Evolutionary conservation across 2,797 vertebrate genomes (phyloP).

Genomic region (Lemur catta): DNA sequence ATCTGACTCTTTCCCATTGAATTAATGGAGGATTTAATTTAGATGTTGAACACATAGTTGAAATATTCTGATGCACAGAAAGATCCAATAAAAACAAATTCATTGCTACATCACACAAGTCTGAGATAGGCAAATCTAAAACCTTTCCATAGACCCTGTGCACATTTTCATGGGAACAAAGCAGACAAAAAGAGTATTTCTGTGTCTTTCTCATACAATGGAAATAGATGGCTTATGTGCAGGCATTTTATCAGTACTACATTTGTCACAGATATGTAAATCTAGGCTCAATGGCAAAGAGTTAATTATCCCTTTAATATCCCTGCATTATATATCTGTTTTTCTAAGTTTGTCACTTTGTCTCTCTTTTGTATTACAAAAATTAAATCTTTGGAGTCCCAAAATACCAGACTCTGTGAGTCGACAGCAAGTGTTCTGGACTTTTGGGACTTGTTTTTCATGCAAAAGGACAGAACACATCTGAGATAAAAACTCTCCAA

Average conservation of each 20-base stretch:
- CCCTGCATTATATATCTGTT: neutral
- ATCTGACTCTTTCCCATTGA: neutral
- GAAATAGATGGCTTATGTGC: neutral
- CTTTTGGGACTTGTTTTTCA: neutral
- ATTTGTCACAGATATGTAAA: neutral
- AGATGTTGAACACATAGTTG: slow-evolving; percentile 9
- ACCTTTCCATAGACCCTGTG: neutral
- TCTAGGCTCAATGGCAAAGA: neutral
- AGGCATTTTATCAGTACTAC: neutral
- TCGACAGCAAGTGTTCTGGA: neutral
- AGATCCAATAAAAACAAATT: slow-evolving; percentile 41
- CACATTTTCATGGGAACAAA: neutral
- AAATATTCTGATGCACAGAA: slow-evolving; percentile 36
- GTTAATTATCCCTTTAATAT: neutral
- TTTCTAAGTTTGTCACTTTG: neutral
- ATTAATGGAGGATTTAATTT: slow-evolving; percentile 36
- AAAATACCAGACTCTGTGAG: neutral
- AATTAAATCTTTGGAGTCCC: neutral
- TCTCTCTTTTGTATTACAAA: neutral
- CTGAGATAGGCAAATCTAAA: neutral
- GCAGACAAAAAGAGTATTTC: neutral
- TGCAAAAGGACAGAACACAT: neutral
- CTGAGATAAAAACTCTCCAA: neutral
- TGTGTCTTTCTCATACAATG: neutral
- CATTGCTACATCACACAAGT: neutral